Conservation (phyloP, 2,113 vertebrate species). For the Phyllostomus hastatus region DNA sequence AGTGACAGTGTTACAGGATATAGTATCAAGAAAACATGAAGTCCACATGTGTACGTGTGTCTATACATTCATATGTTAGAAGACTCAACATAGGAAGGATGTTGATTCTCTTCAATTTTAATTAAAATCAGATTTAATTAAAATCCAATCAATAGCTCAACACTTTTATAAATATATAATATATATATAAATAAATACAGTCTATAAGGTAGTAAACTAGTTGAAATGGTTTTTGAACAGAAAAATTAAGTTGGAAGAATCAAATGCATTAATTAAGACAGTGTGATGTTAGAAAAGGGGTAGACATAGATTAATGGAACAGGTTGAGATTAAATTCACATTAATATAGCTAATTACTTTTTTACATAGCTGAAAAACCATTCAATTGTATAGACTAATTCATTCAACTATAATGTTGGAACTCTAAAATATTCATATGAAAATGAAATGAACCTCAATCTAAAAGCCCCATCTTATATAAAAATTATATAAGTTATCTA, state of each 20-base stretch:
- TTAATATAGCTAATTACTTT: neutral
- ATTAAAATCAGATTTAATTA: neutral
- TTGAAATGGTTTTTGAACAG: neutral
- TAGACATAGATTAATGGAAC: neutral
- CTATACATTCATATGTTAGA: neutral
- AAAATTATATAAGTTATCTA: neutral
- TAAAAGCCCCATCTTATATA: neutral
- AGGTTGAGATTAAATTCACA: neutral
- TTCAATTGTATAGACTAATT: neutral
- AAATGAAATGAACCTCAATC: neutral
- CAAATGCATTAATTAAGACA: neutral
- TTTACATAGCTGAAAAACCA: neutral
- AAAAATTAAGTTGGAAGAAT: neutral
- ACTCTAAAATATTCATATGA: neutral
- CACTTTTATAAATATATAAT: neutral
- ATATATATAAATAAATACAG: too few relatives aligned
- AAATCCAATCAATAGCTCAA: neutral
- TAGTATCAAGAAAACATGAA: neutral
- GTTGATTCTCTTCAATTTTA: neutral
- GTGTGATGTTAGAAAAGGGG: neutral
- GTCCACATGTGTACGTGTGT: neutral
- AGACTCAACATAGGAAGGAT: neutral
- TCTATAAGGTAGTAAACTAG: too few relatives aligned
- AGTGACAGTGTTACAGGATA: neutral
- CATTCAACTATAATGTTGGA: neutral